These are phyloP conservation scores for Tragelaphus strepsiceros DNA, from an alignment of 2,113 vertebrate species.

Conservation along the genomic window DNA sequence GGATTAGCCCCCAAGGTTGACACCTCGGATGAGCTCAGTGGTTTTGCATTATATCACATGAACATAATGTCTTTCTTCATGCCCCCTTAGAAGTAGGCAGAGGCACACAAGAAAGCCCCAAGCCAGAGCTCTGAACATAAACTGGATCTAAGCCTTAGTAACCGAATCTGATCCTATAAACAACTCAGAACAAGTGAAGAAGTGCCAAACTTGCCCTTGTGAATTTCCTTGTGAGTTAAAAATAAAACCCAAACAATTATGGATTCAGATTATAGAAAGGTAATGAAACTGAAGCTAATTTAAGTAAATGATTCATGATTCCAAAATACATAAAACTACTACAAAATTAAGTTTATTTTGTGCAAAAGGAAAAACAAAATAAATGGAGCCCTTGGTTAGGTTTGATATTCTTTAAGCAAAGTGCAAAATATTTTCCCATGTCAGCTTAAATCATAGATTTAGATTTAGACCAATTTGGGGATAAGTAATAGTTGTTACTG, in stretches of 20 bases:
- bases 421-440: conserved; percentile 28
- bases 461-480: neutral
- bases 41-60: conserved; percentile 39
- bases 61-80: conserved; percentile 36
- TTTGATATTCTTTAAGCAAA: conserved; percentile 19
- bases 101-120: neutral
- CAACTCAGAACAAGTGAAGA: conserved; percentile 49
- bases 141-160: neutral
- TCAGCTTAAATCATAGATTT: conserved; percentile 18
- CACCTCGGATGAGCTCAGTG: conserved; percentile 52
- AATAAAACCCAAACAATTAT: conserved; percentile 47
- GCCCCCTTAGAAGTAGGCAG: neutral
- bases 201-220: conserved; percentile 15
- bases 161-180: conserved; percentile 29
- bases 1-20: neutral
- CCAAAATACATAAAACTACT: neutral
- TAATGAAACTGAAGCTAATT: conserved; percentile 52
- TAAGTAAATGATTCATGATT: conserved; percentile 43
- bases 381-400: neutral
- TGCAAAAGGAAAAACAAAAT: conserved; percentile 42
- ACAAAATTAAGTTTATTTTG: conserved; percentile 36
- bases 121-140: neutral
- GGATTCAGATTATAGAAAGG: conserved; percentile 34
- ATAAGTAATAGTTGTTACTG: neutral
- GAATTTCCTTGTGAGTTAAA: conserved; percentile 52